Evolutionary conservation across 2,797 vertebrate species (phyloP).

Genomic region (Tenualosa thibaudeaui): DNA sequence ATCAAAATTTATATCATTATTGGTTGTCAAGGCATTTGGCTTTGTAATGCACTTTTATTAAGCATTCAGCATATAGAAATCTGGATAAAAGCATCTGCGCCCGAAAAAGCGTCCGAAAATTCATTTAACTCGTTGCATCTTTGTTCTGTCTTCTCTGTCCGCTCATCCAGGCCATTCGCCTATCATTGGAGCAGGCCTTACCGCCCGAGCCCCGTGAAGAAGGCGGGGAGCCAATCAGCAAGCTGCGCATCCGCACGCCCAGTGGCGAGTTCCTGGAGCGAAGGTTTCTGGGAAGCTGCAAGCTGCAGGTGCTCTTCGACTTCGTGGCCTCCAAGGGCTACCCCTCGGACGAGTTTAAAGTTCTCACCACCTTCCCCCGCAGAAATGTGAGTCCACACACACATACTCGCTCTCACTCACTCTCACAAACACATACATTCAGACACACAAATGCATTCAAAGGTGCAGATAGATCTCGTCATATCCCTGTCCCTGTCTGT

Average conservation of each 20-base stretch:
- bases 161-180: conserved; percentile 86
- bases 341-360: conserved; percentile 94
- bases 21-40: too few relatives aligned
- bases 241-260: conserved; percentile 92
- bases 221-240: conserved; percentile 88
- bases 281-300: conserved; percentile 92
- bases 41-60: too few relatives aligned
- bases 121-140: too few relatives aligned
- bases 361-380: conserved; percentile 98
- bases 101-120: too few relatives aligned
- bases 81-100: too few relatives aligned
- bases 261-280: conserved; percentile 95
- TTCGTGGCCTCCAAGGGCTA: conserved; percentile 98
- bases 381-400: conserved; percentile 88
- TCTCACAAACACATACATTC: conserved; percentile 1
- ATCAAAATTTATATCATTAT: too few relatives aligned
- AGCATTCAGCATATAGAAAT: too few relatives aligned
- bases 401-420: not conserved
- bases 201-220: conserved; percentile 91
- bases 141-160: conserved; percentile 15
- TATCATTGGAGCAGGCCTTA: conserved; percentile 92
- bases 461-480: not conserved
- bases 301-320: conserved; percentile 96
- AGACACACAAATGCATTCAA: not conserved
- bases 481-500: not conserved